phyloP scores from a whole-genome alignment of 2,113 vertebrate species.

The Colius striatus region DNA sequence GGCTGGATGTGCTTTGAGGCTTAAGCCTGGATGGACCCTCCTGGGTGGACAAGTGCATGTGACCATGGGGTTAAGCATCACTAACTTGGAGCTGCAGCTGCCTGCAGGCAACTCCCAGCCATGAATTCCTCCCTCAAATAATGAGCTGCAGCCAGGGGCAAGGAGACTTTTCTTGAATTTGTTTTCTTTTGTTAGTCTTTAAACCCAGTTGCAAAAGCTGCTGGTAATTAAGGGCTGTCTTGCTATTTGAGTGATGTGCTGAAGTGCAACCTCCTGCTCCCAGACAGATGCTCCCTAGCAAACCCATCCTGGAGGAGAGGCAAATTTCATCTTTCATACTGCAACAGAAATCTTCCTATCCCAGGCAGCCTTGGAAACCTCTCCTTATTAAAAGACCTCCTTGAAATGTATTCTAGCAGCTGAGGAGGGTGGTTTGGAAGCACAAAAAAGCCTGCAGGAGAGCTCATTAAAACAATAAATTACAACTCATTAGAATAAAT shows the following conservation, averaged over 20 bases:
- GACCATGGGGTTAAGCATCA: background rate
- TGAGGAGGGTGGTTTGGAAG: conserved; percentile 1
- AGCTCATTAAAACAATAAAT: conserved; percentile 74
- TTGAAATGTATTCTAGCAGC: background rate
- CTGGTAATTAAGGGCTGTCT: background rate
- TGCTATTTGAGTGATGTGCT: background rate
- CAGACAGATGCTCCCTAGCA: background rate
- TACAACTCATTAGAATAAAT: conserved; percentile 68
- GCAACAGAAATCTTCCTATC: background rate
- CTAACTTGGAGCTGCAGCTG: background rate
- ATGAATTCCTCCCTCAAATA: background rate
- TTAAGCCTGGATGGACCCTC: background rate
- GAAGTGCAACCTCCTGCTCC: background rate
- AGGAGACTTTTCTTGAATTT: background rate
- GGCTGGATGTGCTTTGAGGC: background rate
- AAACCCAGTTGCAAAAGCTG: background rate
- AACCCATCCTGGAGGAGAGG: background rate
- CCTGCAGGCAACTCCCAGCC: background rate
- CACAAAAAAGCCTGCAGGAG: conserved; percentile 62
- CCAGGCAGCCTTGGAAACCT: background rate
- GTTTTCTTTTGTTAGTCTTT: background rate
- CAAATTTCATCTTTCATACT: background rate
- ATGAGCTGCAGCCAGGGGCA: background rate
- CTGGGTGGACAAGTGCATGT: background rate
- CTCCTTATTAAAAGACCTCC: conserved; percentile 11